Evolutionary conservation across 2,113 vertebrate species (phyloP), one percentile per base, ranked within the genome.

Genomic region (Scolopax mira): DNA sequence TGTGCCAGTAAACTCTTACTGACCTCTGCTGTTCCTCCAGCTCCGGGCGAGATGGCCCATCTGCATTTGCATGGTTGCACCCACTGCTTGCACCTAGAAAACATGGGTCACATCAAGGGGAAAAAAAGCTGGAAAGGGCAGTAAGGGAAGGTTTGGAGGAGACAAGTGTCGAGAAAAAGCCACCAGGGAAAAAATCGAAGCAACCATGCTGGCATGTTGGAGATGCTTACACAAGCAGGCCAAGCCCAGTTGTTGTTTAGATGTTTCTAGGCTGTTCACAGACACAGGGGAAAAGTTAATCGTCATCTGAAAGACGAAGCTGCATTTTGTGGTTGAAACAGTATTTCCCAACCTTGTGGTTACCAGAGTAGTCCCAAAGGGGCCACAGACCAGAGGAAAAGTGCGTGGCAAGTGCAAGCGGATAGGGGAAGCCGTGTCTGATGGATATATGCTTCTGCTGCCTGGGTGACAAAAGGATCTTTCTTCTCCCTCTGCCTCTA

Each of bases 131-230:
- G 67, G 67, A 88, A 74, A 79, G 67, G 31, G 22, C 7, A 6
- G 62, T 18, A 54, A 22, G 30, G 18, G 8, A 60, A 55, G 14
- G 6, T 75, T 42, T 66, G 52, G 57, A 65, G 69, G 27, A 65
- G 27, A 27, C 19, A 31, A 21, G 30, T 27, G 19, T 60, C 46
- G 17, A 19, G 9, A 23, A 31, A 67, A 51, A 61, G 15, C 15
- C 54, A 49, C 3, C 8, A 9, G 22, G 13, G 35, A 62, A 13
- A 57, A 85, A 18, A 19, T 51, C 49, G 15, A 35, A 64, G 31
- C 2, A 1, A 33, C n/a, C 6, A 1, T 0, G 0, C 1, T 0
- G 2, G 22, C 11, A 1, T 9, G 33, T 27, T 48, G 55, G 52
- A 41, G 19, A 19, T 11, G 14, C 35, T 69, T 35, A 39, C 31